Percentiles rank a stretch among this genome's conserved stretches.
Conservation (phyloP, 2,888 invertebrate species). For the Dexiosoma caninum region DNA sequence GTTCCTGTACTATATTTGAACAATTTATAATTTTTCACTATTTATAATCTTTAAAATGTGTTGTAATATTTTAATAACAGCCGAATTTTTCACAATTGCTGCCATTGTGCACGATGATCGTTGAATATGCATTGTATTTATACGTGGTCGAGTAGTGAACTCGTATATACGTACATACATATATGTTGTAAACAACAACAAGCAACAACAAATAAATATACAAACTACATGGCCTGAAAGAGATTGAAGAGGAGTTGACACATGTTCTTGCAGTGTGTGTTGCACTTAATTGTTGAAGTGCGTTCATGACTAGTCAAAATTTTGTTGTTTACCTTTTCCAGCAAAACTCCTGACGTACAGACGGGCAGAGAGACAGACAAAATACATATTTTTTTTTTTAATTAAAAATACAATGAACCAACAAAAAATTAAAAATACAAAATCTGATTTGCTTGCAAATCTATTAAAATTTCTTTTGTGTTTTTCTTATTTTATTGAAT, state of each 20-base stretch:
- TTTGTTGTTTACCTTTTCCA: constrained; percentile 4
- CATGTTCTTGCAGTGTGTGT: constrained; percentile 50
- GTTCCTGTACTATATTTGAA: too few relatives aligned
- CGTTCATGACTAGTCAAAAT: constrained; percentile 15
- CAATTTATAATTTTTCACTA: too few relatives aligned
- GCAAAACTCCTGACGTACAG: constrained; percentile 5
- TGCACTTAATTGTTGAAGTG: constrained; percentile 37
- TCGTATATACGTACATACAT: not conserved
- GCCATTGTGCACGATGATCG: constrained; percentile 24
- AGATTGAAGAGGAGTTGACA: constrained; percentile 58
- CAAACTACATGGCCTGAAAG: not conserved
- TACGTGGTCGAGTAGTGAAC: not conserved
- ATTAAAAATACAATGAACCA: constrained; percentile 17
- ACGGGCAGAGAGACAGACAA: not conserved
- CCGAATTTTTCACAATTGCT: not conserved
- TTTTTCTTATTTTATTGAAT: constrained; percentile 8
- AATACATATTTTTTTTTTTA: not conserved
- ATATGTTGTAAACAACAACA: not conserved
- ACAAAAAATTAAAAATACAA: constrained; percentile 3
- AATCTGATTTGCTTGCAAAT: constrained; percentile 51
- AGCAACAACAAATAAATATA: not conserved
- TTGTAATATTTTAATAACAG: too few relatives aligned
- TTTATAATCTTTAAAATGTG: too few relatives aligned
- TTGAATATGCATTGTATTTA: not conserved
- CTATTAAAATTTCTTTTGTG: constrained; percentile 41